Conservation (phyloP, 2,113 vertebrate genomes). For the Serilophus lunatus region DNA sequence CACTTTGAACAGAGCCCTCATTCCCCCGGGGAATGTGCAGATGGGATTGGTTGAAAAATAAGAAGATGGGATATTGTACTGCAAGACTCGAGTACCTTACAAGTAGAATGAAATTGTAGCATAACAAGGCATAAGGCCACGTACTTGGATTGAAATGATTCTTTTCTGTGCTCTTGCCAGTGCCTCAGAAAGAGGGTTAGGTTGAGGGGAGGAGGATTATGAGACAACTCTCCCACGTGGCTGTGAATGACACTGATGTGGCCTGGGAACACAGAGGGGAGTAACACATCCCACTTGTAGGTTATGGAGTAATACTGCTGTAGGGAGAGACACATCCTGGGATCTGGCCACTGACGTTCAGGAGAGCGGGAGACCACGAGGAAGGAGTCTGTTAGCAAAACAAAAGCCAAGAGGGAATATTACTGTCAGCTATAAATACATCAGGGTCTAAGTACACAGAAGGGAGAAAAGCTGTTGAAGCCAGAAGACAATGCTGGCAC, state of each 20-base stretch:
- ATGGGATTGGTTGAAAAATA: not conserved
- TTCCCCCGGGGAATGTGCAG: not conserved
- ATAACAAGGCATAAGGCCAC: not conserved
- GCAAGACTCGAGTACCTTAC: not conserved
- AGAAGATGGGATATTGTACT: not conserved
- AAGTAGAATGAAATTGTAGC: not conserved
- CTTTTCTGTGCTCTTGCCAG: not conserved
- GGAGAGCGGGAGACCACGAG: not conserved
- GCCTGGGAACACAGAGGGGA: not conserved
- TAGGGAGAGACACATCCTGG: not conserved
- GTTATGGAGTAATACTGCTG: not conserved
- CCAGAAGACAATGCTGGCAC: not conserved
- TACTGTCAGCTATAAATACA: not conserved
- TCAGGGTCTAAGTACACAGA: not conserved
- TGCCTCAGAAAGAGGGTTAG: not conserved
- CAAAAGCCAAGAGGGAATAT: not conserved
- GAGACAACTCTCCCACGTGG: not conserved
- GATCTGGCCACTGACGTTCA: not conserved
- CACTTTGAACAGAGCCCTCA: not conserved
- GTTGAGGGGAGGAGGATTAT: not conserved
- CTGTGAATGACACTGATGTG: rapidly evolving
- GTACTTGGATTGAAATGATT: not conserved
- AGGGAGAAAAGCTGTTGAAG: not conserved
- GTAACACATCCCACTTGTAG: not conserved
- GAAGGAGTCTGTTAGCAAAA: not conserved